Base-by-base conservation (phyloP, 1,140 invertebrate species). In the Delia radicum region DNA sequence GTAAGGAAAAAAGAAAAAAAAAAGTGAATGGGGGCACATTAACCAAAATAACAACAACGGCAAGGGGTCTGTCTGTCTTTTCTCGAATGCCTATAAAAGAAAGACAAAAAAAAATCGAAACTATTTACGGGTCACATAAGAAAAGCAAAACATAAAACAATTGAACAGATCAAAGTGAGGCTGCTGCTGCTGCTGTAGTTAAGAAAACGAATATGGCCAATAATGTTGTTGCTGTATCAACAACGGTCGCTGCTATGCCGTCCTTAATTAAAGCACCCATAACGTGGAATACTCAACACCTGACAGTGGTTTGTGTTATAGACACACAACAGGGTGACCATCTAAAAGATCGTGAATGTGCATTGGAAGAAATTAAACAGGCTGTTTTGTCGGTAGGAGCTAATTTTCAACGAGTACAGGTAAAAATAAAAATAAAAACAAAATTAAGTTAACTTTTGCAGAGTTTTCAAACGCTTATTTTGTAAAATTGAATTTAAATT, bases 401-500 rank as follows among this genome's bases (percentile, higher is more conserved):
- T 1, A 93, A 93, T 87, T 89, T 94, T 78, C 92, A 95, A 85
- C 92, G 94, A 81, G 92, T 96, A 74, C 93, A 94, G 89, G 94
- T 95, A 88, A 79, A 73, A 78, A 65, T 74, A 72, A 21, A 65
- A 15, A n/a, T 27, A 26, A n/a, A n/a, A n/a, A n/a, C n/a, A n/a
- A n/a, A n/a, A n/a, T n/a, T n/a, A n/a, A n/a, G n/a, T n/a, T n/a
- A n/a, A n/a, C n/a, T n/a, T n/a, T n/a, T n/a, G n/a, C n/a, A n/a
- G n/a, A n/a, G n/a, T n/a, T n/a, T n/a, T n/a, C n/a, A n/a, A n/a
- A n/a, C n/a, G n/a, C n/a, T n/a, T n/a, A n/a, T n/a, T n/a, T n/a
- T n/a, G n/a, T n/a, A n/a, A n/a, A n/a, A n/a, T n/a, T n/a, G n/a
- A n/a, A n/a, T n/a, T n/a, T n/a, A n/a, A n/a, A n/a, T n/a, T n/a